Base-by-base conservation (phyloP, 2,113 vertebrate genomes). In the Megaceryle torquata region DNA sequence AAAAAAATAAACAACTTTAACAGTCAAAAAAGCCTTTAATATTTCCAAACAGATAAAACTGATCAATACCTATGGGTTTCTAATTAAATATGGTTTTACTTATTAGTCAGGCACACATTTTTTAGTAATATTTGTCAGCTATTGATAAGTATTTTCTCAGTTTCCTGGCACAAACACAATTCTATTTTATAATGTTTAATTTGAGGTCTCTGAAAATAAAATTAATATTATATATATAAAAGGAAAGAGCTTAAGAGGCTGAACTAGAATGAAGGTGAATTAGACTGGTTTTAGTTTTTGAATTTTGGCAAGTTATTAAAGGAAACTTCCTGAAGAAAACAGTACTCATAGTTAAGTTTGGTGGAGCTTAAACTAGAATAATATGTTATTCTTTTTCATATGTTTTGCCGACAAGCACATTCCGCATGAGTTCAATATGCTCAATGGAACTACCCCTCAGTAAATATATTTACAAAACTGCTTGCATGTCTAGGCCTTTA, bases 131-230 rank as follows among this genome's bases (percentile, higher is more conserved):
- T 96, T 97, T 96, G 96, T 97, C 91, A 97, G 95, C 88, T 96
- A 97, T 95, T 97, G 93, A 88, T 97, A 96, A 95, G 87, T 93
- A 96, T 96, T 97, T 95, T 96, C 94, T 94, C 79, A 96, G 92
- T 97, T 97, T 92, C 64, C 86, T 97, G 93, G 92, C 86, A 77
- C 90, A 97, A 98, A 93, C 87, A 95, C 82, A 97, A 92, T 96
- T 97, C 97, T 97, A 95, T 97, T 98, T 98, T 96, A 82, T 85
- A 94, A 95, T 91, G 92, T 89, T 97, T 97, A 91, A 86, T 89
- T 97, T 15, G 43, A 97, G 93, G 96, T 77, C 78, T 86, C 91
- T 91, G 94, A 97, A 96, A 90, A 97, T 91, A 95, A 97, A 96
- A 95, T 86, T 72, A 97, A 89, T 93, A 89, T 91, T 94, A 92